Conservation (phyloP, 2,888 invertebrate species). For the Xylota segnis region DNA sequence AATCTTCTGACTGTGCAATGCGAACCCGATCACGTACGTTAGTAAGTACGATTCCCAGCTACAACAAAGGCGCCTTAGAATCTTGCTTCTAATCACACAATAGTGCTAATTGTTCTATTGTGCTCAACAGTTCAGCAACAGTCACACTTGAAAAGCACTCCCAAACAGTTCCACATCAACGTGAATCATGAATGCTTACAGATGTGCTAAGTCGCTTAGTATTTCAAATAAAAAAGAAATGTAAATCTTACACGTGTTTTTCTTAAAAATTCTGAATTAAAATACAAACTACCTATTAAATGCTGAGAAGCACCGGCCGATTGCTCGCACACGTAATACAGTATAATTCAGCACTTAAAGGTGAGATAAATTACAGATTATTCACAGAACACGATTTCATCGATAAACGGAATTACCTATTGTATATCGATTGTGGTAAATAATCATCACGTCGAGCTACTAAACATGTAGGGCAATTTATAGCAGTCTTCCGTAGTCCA, state of each 20-base stretch:
- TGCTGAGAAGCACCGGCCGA: background rate
- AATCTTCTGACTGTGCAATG: background rate
- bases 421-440: no score
- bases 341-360: background rate
- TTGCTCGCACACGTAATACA: background rate
- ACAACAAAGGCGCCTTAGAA: background rate
- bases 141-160: background rate
- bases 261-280: background rate
- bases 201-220: background rate
- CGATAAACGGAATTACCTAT: background rate
- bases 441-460: no score
- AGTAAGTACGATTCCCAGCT: background rate
- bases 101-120: conserved; percentile 28
- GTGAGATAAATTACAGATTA: background rate
- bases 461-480: background rate
- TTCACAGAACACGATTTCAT: background rate
- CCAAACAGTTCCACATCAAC: background rate
- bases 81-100: conserved; percentile 7
- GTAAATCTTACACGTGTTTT: background rate
- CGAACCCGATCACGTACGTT: background rate
- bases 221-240: background rate
- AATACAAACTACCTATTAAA: background rate
- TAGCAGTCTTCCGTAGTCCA: background rate
- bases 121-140: background rate
- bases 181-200: background rate